Evolutionary conservation across 2,797 vertebrate species (phyloP).

Genomic region (Phalloptychus januarius): DNA sequence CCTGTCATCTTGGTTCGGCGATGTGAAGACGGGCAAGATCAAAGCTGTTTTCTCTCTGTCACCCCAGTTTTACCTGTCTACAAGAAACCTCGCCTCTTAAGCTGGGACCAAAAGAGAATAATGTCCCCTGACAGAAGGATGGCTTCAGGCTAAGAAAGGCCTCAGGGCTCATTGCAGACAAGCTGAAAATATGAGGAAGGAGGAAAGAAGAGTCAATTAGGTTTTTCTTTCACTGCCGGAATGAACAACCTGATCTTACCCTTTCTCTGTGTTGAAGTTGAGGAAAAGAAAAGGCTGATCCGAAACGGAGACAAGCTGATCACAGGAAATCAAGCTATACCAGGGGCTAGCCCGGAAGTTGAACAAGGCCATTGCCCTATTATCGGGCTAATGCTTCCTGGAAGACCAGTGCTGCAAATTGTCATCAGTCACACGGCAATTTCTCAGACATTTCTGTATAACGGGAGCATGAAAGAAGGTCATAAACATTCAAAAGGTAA

Average conservation of each 20-base stretch:
- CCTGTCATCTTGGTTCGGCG: constrained; percentile 74
- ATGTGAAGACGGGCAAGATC: constrained; percentile 68
- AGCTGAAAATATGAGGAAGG: constrained; percentile 59
- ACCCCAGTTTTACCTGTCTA: constrained; percentile 73
- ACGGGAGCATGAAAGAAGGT: constrained; percentile 26
- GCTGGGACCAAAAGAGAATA: constrained; percentile 76
- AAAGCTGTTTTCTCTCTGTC: constrained; percentile 76
- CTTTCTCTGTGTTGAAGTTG: constrained; percentile 45
- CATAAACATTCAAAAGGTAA: constrained; percentile 53
- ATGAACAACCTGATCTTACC: constrained; percentile 62
- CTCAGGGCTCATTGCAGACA: constrained; percentile 73
- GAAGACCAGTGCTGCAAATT: neutral
- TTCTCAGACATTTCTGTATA: neutral
- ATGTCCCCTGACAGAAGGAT: constrained; percentile 75
- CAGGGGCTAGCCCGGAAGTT: constrained; percentile 56
- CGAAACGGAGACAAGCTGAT: constrained; percentile 47
- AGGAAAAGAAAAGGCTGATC: constrained; percentile 25
- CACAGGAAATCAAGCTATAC: constrained; percentile 54
- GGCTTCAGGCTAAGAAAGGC: constrained; percentile 71
- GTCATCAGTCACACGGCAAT: constrained; percentile 45
- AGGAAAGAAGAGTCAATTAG: constrained; percentile 73
- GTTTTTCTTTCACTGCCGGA: constrained; percentile 69
- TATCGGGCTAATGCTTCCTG: constrained; percentile 33
- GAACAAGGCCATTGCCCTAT: constrained; percentile 39
- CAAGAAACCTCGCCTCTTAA: constrained; percentile 71